Evolutionary conservation across 2,797 vertebrate genomes (phyloP).

Genomic region (Intellagama lesueurii): DNA sequence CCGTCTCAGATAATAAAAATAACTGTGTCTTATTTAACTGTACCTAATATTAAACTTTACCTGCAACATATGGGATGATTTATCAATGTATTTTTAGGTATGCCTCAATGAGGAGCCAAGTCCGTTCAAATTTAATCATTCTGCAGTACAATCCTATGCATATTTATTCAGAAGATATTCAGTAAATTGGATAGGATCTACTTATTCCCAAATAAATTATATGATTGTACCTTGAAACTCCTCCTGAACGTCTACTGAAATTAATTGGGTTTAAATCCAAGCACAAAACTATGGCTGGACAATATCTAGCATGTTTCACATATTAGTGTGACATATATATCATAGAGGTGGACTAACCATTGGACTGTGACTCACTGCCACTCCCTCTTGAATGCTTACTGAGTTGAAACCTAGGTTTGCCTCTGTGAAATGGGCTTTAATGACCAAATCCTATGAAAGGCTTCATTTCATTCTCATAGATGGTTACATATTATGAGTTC

Average conservation of each 20-base stretch:
- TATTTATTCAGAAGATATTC: too few species aligned
- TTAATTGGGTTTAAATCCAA: too few species aligned
- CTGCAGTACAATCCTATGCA: neutral
- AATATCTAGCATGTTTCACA: neutral
- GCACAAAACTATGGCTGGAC: too few species aligned
- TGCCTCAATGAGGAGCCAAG: neutral
- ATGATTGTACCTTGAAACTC: neutral
- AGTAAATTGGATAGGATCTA: too few species aligned
- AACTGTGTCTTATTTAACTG: too few species aligned
- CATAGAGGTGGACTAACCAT: neutral
- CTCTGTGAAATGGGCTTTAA: neutral
- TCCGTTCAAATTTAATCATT: neutral
- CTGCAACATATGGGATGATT: too few species aligned
- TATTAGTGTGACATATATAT: neutral
- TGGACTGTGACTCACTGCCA: neutral
- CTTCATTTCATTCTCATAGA: neutral
- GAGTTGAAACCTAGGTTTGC: neutral
- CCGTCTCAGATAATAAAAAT: too few species aligned
- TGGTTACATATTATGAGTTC: neutral
- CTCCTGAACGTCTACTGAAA: neutral
- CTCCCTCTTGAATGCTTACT: neutral
- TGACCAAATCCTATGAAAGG: neutral
- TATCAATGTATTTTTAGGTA: too few species aligned
- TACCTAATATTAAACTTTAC: too few species aligned
- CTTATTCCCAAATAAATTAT: neutral